Percentiles rank a stretch among this genome's conserved stretches.
Evolutionary conservation across 2,888 invertebrate species (phyloP).

Genomic region (Boloria selene): DNA sequence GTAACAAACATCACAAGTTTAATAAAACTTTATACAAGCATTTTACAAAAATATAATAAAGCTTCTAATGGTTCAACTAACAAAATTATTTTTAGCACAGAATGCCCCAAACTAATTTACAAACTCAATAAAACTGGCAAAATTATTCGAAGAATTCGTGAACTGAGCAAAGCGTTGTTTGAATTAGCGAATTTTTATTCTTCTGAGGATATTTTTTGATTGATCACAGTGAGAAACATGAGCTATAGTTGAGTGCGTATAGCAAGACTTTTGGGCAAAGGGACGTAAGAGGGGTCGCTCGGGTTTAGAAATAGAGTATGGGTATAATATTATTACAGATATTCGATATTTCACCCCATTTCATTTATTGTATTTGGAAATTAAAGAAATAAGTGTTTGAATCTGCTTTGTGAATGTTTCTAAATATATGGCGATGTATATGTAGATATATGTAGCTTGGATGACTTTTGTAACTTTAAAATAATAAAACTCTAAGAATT

Average conservation of each 20-base stretch:
- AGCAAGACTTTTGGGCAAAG: conserved; percentile 30
- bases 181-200: conserved; percentile 2
- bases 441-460: background rate
- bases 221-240: conserved; percentile 32
- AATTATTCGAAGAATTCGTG: background rate
- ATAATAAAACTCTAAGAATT: too few species aligned
- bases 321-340: conserved; percentile 30
- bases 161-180: background rate
- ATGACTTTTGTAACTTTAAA: background rate
- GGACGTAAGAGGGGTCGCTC: conserved; percentile 36
- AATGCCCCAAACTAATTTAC: too few species aligned
- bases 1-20: too few species aligned
- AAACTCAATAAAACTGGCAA: too few species aligned
- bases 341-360: conserved; percentile 30
- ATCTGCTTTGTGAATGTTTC: conserved; percentile 3
- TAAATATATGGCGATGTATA: background rate
- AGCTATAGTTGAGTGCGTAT: conserved; percentile 24
- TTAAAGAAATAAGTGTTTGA: conserved; percentile 19
- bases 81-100: too few species aligned
- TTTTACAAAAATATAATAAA: too few species aligned
- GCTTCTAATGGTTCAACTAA: too few species aligned
- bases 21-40: too few species aligned
- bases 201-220: conserved; percentile 18
- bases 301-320: conserved; percentile 29
- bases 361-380: conserved; percentile 23